Evolutionary conservation across 2,113 vertebrate genomes (phyloP).

Genomic region (Coturnix japonica): DNA sequence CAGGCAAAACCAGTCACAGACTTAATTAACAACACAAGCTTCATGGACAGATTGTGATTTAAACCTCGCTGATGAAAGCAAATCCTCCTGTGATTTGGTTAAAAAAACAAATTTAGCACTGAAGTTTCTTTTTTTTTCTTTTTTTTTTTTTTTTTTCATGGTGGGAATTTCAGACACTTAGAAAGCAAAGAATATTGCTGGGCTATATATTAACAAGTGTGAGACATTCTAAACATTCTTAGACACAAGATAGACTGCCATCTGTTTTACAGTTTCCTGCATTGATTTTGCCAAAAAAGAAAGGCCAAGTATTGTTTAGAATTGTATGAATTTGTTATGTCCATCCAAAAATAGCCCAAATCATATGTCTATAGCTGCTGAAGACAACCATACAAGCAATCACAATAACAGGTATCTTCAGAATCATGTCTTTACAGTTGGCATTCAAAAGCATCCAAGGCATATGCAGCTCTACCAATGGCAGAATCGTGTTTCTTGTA

Average conservation of each 20-base stretch:
- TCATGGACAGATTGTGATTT: neutral
- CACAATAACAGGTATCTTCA: neutral
- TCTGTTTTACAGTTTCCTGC: conserved; percentile 12
- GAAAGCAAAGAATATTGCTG: neutral
- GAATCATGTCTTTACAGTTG: neutral
- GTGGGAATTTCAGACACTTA: neutral
- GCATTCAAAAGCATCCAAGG: neutral
- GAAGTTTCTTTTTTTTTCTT: neutral
- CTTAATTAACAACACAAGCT: neutral
- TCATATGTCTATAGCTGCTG: neutral
- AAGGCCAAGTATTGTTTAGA: neutral
- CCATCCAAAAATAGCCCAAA: neutral
- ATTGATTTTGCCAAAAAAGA: neutral
- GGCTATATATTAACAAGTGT: neutral
- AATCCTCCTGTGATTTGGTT: neutral
- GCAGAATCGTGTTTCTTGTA: neutral
- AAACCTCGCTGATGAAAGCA: neutral
- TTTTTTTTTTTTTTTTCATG: neutral
- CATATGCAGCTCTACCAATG: neutral
- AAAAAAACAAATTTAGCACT: neutral
- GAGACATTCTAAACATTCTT: neutral
- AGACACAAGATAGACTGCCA: neutral
- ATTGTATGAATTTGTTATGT: neutral
- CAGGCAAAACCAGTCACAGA: neutral
- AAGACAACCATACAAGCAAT: neutral